Conservation (phyloP, 2,888 invertebrate species). For the Drosophila robusta region DNA sequence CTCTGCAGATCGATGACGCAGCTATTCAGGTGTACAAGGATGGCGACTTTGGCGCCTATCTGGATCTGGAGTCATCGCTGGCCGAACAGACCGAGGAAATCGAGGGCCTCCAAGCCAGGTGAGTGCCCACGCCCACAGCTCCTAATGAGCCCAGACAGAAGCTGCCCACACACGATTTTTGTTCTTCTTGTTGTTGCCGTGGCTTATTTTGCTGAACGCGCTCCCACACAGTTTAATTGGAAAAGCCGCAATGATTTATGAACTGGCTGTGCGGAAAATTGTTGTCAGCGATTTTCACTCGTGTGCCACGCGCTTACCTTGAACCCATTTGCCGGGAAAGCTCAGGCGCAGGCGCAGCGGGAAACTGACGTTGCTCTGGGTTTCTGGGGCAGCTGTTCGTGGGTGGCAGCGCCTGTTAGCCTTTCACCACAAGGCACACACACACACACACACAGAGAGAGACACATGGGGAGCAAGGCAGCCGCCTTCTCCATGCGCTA, state of each 20-base stretch:
- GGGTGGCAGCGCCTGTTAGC: conserved; percentile 63
- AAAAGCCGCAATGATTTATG: conserved; percentile 36
- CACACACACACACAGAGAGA: neutral
- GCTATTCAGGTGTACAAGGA: conserved; percentile 98
- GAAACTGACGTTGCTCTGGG: conserved; percentile 47
- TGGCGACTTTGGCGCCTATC: conserved; percentile 98
- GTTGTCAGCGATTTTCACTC: conserved; percentile 61
- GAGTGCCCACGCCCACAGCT: conserved; percentile 83
- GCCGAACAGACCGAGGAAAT: conserved; percentile 99
- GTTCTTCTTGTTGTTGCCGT: neutral
- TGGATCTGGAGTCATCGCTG: conserved; percentile 98
- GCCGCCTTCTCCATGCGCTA: conserved; percentile 57
- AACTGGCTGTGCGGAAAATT: conserved; percentile 6
- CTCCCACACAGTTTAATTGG: conserved; percentile 38
- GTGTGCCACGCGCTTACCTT: conserved; percentile 46
- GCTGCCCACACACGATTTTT: conserved; percentile 25
- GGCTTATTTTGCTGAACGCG: neutral
- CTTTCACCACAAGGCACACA: conserved; percentile 63
- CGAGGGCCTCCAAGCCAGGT: conserved; percentile 97
- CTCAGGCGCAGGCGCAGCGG: conserved; percentile 6
- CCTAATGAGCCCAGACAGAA: conserved; percentile 48
- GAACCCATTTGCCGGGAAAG: conserved; percentile 57
- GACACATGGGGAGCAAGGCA: neutral
- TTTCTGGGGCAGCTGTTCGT: conserved; percentile 72
- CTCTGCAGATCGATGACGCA: conserved; percentile 95